phyloP scores from a whole-genome alignment of 2,888 invertebrate species.

The Epirrita christyi region DNA sequence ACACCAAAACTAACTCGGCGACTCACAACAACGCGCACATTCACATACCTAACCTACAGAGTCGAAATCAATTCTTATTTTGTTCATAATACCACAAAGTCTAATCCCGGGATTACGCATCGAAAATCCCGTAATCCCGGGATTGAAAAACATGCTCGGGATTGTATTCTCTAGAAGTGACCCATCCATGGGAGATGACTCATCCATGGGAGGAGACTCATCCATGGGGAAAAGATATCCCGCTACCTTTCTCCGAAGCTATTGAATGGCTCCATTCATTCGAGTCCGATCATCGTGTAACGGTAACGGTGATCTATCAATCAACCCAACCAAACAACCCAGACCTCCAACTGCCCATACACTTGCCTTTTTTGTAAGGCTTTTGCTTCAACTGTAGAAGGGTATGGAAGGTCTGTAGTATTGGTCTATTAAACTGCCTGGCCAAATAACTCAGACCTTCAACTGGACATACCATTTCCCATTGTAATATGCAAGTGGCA shows the following conservation, averaged over 20 bases:
- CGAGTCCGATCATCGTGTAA: slow-evolving; percentile 69
- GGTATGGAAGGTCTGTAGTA: slow-evolving; percentile 13
- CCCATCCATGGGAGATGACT: no score
- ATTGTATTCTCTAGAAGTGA: no score
- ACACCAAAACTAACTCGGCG: no score
- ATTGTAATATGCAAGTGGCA: slow-evolving; percentile 2
- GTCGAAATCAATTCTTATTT: no score
- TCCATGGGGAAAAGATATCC: slow-evolving; percentile 67
- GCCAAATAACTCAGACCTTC: slow-evolving; percentile 8
- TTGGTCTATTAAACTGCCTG: slow-evolving; percentile 9
- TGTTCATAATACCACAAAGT: no score
- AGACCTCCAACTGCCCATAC: slow-evolving; percentile 34
- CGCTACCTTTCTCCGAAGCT: slow-evolving; percentile 67
- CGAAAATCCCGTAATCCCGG: no score
- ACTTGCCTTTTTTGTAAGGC: not conserved
- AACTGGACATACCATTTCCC: slow-evolving; percentile 10
- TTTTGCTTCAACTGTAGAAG: slow-evolving; percentile 1
- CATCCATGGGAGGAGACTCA: no score
- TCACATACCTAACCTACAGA: no score
- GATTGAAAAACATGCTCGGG: no score
- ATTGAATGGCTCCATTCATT: slow-evolving; percentile 78
- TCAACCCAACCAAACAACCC: slow-evolving; percentile 42
- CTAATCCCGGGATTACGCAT: no score
- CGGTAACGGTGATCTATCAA: slow-evolving; percentile 74
- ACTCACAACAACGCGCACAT: no score